These are phyloP conservation scores for Harpegnathos saltator DNA, from an alignment of 1,140 invertebrate species.

Conservation along the genomic window DNA sequence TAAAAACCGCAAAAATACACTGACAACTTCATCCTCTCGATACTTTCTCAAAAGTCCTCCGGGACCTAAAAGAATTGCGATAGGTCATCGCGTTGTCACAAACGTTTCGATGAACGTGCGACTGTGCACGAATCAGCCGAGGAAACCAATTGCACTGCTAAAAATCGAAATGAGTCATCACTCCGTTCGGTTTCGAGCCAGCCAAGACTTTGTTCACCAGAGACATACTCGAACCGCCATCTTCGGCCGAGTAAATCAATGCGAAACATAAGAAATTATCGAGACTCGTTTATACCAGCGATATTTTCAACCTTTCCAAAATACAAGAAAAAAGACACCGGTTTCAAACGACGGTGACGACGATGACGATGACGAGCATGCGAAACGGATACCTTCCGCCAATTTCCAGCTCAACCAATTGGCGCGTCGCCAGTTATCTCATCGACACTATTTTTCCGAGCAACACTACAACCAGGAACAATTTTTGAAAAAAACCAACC, in stretches of 20 bases:
- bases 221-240: constrained; percentile 8
- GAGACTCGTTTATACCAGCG: no score
- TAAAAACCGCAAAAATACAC: no score
- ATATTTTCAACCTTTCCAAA: no score
- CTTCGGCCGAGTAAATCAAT: constrained; percentile 27
- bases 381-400: no score
- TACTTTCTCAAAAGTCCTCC: background rate
- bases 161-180: constrained; percentile 69
- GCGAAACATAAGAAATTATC: background rate
- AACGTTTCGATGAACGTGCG: constrained; percentile 49
- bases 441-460: background rate
- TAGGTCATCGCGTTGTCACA: constrained; percentile 20
- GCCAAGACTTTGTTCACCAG: constrained; percentile 35
- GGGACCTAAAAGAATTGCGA: background rate
- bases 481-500: background rate
- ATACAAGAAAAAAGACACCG: no score
- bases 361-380: background rate
- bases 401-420: background rate
- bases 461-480: background rate
- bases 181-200: constrained; percentile 65
- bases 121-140: constrained; percentile 65
- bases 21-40: background rate
- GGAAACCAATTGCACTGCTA: constrained; percentile 65
- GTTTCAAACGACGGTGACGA: no score
- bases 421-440: background rate